A percentile compares a stretch with the other conserved stretches of the same genome.
These are phyloP conservation scores for Halocynthia roretzi DNA, from an alignment of 23 tunicate genomes.

Conservation along the genomic window DNA sequence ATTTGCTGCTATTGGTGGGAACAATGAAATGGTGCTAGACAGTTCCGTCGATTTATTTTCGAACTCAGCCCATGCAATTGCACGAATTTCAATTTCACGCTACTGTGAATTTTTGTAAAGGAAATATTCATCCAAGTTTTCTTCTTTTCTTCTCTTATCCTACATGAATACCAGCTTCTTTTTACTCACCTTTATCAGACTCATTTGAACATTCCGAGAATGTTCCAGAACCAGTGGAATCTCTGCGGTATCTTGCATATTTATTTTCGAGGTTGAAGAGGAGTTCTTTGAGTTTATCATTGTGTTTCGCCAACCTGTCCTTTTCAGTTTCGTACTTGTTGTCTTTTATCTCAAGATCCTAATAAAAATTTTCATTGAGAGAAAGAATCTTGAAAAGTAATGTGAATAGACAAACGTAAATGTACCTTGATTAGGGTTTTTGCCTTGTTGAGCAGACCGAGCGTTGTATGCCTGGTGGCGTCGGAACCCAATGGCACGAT, in stretches of 20 bases:
- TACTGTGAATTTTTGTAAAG: too few relatives aligned
- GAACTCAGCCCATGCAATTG: too few relatives aligned
- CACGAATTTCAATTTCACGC: too few relatives aligned
- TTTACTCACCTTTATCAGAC: slow-evolving; percentile 78
- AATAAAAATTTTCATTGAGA: background rate
- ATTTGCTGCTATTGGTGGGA: too few relatives aligned
- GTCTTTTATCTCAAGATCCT: slow-evolving; percentile 29
- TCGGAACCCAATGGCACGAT: slow-evolving; percentile 81
- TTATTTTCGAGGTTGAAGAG: slow-evolving; percentile 36
- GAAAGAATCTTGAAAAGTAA: background rate
- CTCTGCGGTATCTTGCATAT: slow-evolving; percentile 48
- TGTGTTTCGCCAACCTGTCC: slow-evolving; percentile 30
- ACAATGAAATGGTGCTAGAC: too few relatives aligned
- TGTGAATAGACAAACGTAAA: background rate
- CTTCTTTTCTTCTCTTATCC: too few relatives aligned
- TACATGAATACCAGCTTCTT: too few relatives aligned
- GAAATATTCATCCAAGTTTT: too few relatives aligned
- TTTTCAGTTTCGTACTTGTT: slow-evolving; percentile 25
- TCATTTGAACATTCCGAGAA: slow-evolving; percentile 75
- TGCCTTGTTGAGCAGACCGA: slow-evolving; percentile 82
- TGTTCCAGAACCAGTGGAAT: slow-evolving; percentile 86
- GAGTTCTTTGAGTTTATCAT: slow-evolving; percentile 39
- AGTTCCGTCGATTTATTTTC: too few relatives aligned
- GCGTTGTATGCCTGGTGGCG: slow-evolving; percentile 81
- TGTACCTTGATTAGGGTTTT: slow-evolving; percentile 52